Evolutionary conservation across 2,888 invertebrate species (phyloP), one percentile per base, ranked within the genome.

Genomic region (Hyles lineata): DNA sequence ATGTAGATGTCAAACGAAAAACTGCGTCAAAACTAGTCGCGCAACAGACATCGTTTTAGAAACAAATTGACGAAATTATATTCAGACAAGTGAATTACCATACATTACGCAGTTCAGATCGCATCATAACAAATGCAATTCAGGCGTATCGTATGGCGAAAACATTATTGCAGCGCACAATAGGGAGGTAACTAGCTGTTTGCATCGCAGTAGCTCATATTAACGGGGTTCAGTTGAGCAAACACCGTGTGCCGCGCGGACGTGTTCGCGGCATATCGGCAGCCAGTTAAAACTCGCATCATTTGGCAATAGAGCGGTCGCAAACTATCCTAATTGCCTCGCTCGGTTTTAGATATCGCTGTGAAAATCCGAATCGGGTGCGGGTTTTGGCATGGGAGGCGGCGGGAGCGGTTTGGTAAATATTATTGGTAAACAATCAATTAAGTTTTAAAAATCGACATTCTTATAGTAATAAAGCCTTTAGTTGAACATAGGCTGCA

Each of bases 241-340:
- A 67, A 67, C 50, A 50, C 23, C 21, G 21, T 63, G 43, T 11
- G 43, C 3, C 43, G 43, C 43, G n/a, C 19, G 55, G 55, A 55
- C 67, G 67, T 67, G 72, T 19, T 29, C 67, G 62, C 32, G 11
- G 52, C 72, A 35, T 72, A 72, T 72, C 72, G 67, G 73, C 69
- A 60, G 60, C 70, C 62, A 60, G 82, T 83, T 82, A 79, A 81
- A 83, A 84, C 83, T 87, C 86, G 84, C 90, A 90, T 91, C 90
- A 91, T 91, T 91, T 90, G 89, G 89, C 90, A 89, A 87, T 86
- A 80, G 85, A 84, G 83, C 86, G 85, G 81, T 86, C 85, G 86
- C 91, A 89, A 90, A 91, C 91, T 89, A 90, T 85, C 89, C 89
- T 90, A 92, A 92, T 92, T 91, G 89, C 90, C 85, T 75, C 78